Evolutionary conservation across 2,797 vertebrate genomes (phyloP).

Genomic region (Siniperca obscura): DNA sequence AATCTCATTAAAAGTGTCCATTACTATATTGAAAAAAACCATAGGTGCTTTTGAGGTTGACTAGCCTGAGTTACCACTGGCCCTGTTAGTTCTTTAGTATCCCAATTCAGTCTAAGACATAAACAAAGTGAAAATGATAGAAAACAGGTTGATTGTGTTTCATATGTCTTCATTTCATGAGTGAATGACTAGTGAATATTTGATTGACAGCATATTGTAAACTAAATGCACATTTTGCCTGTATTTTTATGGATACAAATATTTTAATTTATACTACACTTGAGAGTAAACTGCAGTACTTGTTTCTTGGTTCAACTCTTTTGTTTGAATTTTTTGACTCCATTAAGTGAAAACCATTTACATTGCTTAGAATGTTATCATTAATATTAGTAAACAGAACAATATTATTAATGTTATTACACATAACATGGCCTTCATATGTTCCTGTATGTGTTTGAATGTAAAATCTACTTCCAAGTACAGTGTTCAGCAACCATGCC

Average conservation of each 20-base stretch:
- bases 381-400: not conserved
- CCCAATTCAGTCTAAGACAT: too few species aligned
- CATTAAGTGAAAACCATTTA: not conserved
- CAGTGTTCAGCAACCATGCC: slow-evolving; percentile 15
- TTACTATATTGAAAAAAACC: not conserved
- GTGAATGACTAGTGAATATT: not conserved
- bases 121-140: not conserved
- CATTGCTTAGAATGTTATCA: not conserved
- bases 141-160: not conserved
- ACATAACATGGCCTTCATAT: not conserved
- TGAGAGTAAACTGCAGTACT: not conserved
- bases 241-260: not conserved
- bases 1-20: not conserved
- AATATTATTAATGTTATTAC: not conserved
- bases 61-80: not conserved
- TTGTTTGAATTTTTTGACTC: not conserved
- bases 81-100: too few species aligned
- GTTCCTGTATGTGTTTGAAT: slow-evolving; percentile 17
- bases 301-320: not conserved
- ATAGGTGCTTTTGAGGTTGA: not conserved
- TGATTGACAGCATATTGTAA: not conserved
- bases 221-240: not conserved
- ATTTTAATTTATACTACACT: not conserved
- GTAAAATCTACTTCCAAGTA: slow-evolving; percentile 18
- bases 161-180: not conserved